Evolutionary conservation across 2,113 vertebrate genomes (phyloP).

Genomic region (Myotis brandtii): DNA sequence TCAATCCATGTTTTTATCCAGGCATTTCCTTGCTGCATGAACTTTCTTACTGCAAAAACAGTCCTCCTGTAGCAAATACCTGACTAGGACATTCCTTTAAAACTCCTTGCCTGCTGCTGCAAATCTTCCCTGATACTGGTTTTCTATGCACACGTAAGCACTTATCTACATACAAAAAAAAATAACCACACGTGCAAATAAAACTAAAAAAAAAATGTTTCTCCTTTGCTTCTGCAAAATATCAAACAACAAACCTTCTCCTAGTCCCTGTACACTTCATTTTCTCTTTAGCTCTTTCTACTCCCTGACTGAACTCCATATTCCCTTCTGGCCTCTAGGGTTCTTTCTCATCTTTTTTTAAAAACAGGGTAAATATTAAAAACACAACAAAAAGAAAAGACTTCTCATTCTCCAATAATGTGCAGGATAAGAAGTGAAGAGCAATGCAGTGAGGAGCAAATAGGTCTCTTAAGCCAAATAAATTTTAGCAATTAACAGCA

Average conservation of each 20-base stretch:
- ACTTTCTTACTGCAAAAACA: slow-evolving; percentile 24
- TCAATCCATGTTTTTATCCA: not conserved
- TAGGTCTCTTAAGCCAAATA: slow-evolving; percentile 13
- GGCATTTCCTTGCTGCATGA: not conserved
- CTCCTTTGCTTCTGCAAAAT: slow-evolving; percentile 1
- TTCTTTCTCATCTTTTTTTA: not conserved
- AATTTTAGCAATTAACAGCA: slow-evolving; percentile 10
- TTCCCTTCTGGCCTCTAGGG: not conserved
- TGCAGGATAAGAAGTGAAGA: not conserved
- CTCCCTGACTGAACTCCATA: not conserved
- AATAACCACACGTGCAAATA: not conserved
- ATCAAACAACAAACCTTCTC: not conserved
- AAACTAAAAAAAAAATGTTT: not conserved
- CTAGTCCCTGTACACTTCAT: not conserved
- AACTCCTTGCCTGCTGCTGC: not conserved
- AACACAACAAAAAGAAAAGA: slow-evolving; percentile 23
- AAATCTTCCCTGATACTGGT: not conserved
- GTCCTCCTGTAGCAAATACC: not conserved
- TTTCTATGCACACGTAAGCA: not conserved
- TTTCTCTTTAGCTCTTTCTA: slow-evolving; percentile 3
- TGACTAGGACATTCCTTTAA: not conserved
- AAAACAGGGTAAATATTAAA: not conserved
- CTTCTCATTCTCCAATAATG: not conserved
- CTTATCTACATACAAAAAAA: not conserved
- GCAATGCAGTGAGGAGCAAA: not conserved